phyloP scores from a whole-genome alignment of 1,140 invertebrate species.

The Cardiocondyla obscurior region DNA sequence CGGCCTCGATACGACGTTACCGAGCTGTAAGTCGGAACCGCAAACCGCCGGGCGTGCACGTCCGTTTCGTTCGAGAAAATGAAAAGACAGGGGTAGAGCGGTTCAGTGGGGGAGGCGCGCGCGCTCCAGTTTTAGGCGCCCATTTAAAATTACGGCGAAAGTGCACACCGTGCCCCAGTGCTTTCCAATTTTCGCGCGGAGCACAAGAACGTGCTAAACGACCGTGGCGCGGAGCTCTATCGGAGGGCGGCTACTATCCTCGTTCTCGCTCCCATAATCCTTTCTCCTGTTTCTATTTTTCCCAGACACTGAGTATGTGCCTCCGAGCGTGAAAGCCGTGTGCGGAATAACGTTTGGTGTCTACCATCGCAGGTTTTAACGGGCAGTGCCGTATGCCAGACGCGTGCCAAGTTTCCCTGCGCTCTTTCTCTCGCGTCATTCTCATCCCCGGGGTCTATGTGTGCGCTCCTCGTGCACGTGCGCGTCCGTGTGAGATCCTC shows the following conservation, averaged over 20 bases:
- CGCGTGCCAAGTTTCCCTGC: constrained; percentile 74
- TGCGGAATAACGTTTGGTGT: constrained; percentile 70
- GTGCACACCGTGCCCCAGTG: constrained; percentile 17
- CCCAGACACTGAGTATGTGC: constrained; percentile 55
- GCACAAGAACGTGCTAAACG: constrained; percentile 49
- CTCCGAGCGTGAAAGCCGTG: constrained; percentile 64
- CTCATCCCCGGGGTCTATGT: neutral
- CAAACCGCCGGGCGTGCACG: neutral
- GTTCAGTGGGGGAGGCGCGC: neutral
- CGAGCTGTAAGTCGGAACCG: constrained; percentile 10
- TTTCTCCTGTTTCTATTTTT: constrained; percentile 65
- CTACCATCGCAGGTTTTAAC: constrained; percentile 71
- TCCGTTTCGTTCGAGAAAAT: constrained; percentile 10
- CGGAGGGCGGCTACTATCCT: neutral
- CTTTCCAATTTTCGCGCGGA: constrained; percentile 54
- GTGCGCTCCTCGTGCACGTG: neutral
- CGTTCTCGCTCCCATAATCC: constrained; percentile 27
- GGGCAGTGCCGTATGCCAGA: constrained; percentile 73
- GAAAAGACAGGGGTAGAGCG: neutral
- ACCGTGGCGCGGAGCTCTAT: constrained; percentile 18
- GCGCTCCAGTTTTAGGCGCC: neutral
- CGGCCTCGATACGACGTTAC: neutral
- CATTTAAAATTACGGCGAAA: constrained; percentile 52
- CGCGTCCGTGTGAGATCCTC: constrained; percentile 18
- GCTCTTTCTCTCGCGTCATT: neutral